Evolutionary conservation across 2,113 vertebrate species (phyloP).

Genomic region (Solea senegalensis): DNA sequence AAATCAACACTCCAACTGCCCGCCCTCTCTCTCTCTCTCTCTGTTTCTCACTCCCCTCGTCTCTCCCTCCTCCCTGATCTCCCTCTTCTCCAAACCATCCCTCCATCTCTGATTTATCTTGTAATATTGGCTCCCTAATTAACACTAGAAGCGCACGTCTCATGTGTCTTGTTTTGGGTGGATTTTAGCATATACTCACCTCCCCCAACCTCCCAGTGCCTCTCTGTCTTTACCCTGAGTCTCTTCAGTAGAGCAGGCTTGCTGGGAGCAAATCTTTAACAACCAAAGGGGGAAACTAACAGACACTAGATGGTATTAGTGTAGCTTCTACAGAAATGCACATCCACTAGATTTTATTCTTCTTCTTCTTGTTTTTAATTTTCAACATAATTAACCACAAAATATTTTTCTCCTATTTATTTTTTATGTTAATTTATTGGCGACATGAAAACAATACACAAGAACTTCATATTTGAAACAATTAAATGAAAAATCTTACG

Average conservation of each 20-base stretch:
- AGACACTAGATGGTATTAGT: slow-evolving; percentile 41
- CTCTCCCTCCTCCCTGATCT: slow-evolving; percentile 43
- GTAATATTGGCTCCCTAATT: slow-evolving; percentile 80
- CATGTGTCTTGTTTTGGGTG: slow-evolving; percentile 74
- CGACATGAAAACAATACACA: too few species aligned
- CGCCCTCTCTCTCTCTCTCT: slow-evolving; percentile 48
- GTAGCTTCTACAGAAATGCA: slow-evolving; percentile 54
- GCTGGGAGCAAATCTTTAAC: slow-evolving; percentile 70
- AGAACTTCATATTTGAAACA: too few species aligned
- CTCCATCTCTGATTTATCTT: slow-evolving; percentile 78
- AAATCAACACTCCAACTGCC: slow-evolving; percentile 64
- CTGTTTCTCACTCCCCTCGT: slow-evolving; percentile 33
- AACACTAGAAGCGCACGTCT: slow-evolving; percentile 72
- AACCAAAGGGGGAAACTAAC: slow-evolving; percentile 66
- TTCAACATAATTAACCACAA: slow-evolving; percentile 26
- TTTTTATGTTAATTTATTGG: too few species aligned
- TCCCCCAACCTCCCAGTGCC: slow-evolving; percentile 54
- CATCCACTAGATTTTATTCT: slow-evolving; percentile 19
- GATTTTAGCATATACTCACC: slow-evolving; percentile 67
- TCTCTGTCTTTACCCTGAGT: slow-evolving; percentile 40
- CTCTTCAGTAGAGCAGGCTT: slow-evolving; percentile 59
- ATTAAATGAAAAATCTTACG: too few species aligned
- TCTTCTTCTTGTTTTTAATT: neutral
- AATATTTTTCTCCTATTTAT: slow-evolving; percentile 2
- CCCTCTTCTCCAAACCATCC: slow-evolving; percentile 60